These are phyloP conservation scores for Pollimyrus isidori DNA, from an alignment of 2,113 vertebrate species.

Conservation along the genomic window DNA sequence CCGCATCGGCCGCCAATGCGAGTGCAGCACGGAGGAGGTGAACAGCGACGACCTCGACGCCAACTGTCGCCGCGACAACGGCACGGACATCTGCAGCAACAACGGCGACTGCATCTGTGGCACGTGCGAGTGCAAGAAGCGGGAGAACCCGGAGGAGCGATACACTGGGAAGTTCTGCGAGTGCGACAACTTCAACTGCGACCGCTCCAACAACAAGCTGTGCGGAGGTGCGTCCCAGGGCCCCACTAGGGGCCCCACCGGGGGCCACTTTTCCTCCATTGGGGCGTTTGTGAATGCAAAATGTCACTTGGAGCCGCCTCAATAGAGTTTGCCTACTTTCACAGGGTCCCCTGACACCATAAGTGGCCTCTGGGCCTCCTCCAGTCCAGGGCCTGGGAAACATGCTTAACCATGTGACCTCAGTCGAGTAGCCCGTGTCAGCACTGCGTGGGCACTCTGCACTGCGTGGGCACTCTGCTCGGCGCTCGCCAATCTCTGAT, in stretches of 20 bases:
- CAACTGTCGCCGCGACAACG: slow-evolving; percentile 87
- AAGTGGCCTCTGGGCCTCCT: neutral
- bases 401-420: neutral
- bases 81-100: slow-evolving; percentile 92
- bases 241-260: too few relatives aligned
- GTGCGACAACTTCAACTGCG: slow-evolving; percentile 98
- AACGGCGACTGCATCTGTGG: slow-evolving; percentile 95
- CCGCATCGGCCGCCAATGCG: slow-evolving; percentile 81
- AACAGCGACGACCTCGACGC: slow-evolving; percentile 92
- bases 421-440: neutral
- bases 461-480: too few relatives aligned
- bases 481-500: neutral
- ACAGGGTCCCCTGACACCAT: neutral
- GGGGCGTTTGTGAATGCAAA: neutral
- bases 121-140: slow-evolving; percentile 89
- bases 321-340: neutral
- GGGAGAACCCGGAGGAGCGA: slow-evolving; percentile 81
- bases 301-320: neutral
- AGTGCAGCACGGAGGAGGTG: slow-evolving; percentile 93
- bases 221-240: slow-evolving; percentile 76
- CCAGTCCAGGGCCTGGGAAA: neutral
- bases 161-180: slow-evolving; percentile 93
- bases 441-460: too few relatives aligned
- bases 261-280: neutral
- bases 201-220: slow-evolving; percentile 85